phyloP scores from a whole-genome alignment of 2,797 vertebrate genomes.

The Acrossocheilus fasciatus region DNA sequence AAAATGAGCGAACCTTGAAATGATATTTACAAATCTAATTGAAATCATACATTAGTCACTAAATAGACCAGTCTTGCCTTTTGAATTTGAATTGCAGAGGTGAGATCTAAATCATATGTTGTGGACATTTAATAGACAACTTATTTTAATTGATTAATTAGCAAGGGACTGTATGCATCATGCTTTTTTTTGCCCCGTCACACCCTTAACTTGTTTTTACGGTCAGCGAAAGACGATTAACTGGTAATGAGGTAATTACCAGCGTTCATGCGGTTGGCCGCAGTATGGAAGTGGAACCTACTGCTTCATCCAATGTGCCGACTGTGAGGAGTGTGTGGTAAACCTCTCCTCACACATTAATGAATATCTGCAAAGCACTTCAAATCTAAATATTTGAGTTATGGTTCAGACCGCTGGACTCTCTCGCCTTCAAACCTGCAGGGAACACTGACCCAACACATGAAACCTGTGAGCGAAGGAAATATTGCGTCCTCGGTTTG shows the following conservation, averaged over 20 bases:
- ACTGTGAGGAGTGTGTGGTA: neutral
- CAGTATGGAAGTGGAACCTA: neutral
- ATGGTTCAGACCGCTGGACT: neutral
- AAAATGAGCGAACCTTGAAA: constrained; percentile 8
- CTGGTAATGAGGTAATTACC: neutral
- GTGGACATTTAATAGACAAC: constrained; percentile 2
- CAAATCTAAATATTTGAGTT: constrained; percentile 41
- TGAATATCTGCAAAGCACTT: constrained; percentile 25
- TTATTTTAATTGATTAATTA: constrained; percentile 21
- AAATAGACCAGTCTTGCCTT: constrained; percentile 4
- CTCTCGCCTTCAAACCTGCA: neutral
- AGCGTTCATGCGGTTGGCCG: neutral
- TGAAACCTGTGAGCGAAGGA: constrained; percentile 46
- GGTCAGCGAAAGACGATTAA: neutral
- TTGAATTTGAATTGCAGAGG: neutral
- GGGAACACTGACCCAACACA: constrained; percentile 27
- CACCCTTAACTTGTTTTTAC: constrained; percentile 9
- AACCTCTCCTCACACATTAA: neutral
- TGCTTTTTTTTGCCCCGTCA: neutral
- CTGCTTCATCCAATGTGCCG: neutral
- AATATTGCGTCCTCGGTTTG: constrained; percentile 68
- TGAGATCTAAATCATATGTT: neutral
- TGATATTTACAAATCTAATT: constrained; percentile 1
- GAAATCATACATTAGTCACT: constrained; percentile 17
- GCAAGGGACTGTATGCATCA: neutral